Conservation (phyloP, 2,797 vertebrate genomes). For the Harpagifer antarcticus region DNA sequence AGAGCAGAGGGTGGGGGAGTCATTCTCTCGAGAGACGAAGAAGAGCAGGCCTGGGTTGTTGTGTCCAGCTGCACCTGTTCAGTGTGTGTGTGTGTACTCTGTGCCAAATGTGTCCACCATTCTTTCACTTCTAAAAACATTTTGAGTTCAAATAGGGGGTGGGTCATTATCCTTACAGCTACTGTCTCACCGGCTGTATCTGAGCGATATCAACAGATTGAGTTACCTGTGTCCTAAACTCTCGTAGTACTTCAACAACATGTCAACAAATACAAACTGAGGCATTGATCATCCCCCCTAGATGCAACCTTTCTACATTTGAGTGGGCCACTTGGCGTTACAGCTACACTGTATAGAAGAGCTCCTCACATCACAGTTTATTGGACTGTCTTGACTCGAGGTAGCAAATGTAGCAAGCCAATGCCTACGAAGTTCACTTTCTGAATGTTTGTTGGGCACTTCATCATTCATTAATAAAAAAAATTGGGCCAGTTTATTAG, state of each 20-base stretch:
- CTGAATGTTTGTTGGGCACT: background rate
- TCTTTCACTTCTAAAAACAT: slow-evolving; percentile 34
- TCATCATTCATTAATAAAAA: too few relatives aligned
- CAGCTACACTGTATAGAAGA: background rate
- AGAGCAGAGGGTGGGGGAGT: slow-evolving; percentile 43
- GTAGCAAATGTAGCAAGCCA: background rate
- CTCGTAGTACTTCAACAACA: background rate
- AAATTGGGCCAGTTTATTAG: too few relatives aligned
- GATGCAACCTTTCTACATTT: too few relatives aligned
- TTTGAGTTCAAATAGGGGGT: slow-evolving; percentile 23
- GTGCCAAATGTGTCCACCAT: slow-evolving; percentile 42
- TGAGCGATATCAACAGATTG: background rate
- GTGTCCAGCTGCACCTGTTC: slow-evolving; percentile 81
- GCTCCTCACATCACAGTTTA: background rate
- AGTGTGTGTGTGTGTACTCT: slow-evolving; percentile 46
- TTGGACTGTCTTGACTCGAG: background rate
- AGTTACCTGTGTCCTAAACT: background rate
- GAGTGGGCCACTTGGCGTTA: too few relatives aligned
- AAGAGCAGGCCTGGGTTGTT: slow-evolving; percentile 61
- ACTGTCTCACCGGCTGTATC: background rate
- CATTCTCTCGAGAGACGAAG: slow-evolving; percentile 56
- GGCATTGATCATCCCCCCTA: background rate
- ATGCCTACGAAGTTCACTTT: too few relatives aligned
- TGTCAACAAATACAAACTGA: background rate
- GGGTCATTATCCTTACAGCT: background rate